Percentiles rank a stretch among this genome's conserved stretches.
phyloP scores from a whole-genome alignment of 1,140 invertebrate species.

The Brachionus calyciflorus region DNA sequence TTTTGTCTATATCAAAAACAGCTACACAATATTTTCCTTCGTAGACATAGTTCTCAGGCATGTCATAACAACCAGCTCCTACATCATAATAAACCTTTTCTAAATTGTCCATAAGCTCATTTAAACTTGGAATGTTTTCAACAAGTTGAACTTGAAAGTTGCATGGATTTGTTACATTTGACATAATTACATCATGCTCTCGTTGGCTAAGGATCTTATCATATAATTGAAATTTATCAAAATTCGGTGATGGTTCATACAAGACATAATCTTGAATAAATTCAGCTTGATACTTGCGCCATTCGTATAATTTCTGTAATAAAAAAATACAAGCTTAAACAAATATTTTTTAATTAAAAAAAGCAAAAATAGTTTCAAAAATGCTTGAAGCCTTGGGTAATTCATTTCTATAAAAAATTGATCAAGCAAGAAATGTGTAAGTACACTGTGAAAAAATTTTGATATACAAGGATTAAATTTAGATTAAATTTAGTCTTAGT shows the following conservation, averaged over 20 bases:
- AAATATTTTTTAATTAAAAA: background rate
- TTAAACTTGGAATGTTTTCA: background rate
- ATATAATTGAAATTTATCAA: background rate
- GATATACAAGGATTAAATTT: too few species aligned
- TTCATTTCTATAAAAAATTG: too few species aligned
- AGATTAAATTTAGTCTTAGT: too few species aligned
- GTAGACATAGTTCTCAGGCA: conserved; percentile 4
- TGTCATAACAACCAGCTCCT: conserved; percentile 14
- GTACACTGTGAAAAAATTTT: too few species aligned
- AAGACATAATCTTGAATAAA: conserved; percentile 27
- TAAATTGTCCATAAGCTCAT: conserved; percentile 39
- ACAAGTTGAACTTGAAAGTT: conserved; percentile 12
- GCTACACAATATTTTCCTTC: conserved; percentile 19
- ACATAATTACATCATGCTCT: conserved; percentile 18
- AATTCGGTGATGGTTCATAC: background rate
- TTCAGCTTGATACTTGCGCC: conserved; percentile 28
- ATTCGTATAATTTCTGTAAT: background rate
- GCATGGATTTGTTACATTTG: conserved; percentile 19
- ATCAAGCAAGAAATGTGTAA: too few species aligned
- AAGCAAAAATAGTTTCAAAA: background rate
- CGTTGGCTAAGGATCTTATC: background rate
- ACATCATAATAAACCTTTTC: conserved; percentile 34
- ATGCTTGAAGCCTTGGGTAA: too few species aligned
- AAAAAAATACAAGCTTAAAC: background rate
- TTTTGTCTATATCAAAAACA: background rate